A percentile compares a stretch with the other conserved stretches of the same genome.
phyloP scores from a whole-genome alignment of 2,113 vertebrate genomes.

The Azemiops feae region DNA sequence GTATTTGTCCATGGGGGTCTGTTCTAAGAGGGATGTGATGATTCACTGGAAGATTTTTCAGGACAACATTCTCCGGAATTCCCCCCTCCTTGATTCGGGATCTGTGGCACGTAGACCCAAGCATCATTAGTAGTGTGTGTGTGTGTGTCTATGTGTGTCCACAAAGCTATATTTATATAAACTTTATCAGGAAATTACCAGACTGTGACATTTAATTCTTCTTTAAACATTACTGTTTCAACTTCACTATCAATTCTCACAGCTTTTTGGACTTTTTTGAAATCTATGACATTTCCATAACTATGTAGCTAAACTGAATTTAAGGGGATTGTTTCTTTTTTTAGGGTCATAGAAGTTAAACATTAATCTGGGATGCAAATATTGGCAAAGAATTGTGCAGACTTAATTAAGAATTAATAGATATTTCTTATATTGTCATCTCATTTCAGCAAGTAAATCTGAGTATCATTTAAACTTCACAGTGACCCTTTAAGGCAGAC shows the following conservation, averaged over 20 bases:
- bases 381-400: background rate
- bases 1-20: conserved; percentile 25
- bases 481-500: background rate
- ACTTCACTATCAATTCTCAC: conserved; percentile 35
- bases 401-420: background rate
- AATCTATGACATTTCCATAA: conserved; percentile 7
- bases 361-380: background rate
- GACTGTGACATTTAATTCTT: conserved; percentile 62
- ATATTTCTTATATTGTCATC: background rate
- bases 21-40: conserved; percentile 37
- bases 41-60: conserved; percentile 51
- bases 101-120: conserved; percentile 67
- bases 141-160: background rate
- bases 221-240: conserved; percentile 30
- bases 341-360: background rate
- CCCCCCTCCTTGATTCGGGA: conserved; percentile 44
- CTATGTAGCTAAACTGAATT: no score
- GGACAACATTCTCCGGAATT: conserved; percentile 47
- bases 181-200: conserved; percentile 70
- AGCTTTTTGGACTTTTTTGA: background rate
- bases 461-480: background rate
- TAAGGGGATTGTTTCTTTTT: background rate
- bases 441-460: background rate
- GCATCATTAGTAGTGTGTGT: conserved; percentile 23
- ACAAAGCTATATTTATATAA: conserved; percentile 61